These are phyloP conservation scores for Spinibarbus caldwelli DNA, from an alignment of 2,797 vertebrate genomes.

Conservation along the genomic window DNA sequence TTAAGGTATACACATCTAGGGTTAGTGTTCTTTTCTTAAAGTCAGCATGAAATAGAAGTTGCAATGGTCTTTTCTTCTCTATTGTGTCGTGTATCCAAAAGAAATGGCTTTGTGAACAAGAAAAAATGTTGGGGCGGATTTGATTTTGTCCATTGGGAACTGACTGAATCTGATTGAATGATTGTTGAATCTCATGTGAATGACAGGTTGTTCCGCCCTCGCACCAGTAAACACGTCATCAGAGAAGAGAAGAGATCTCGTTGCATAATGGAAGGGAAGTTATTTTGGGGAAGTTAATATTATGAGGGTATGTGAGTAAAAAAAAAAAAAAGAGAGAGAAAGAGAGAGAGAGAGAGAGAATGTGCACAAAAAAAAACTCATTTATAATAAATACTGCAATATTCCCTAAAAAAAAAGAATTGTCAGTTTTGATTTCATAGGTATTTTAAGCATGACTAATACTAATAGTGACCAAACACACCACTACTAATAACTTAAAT, in stretches of 20 bases:
- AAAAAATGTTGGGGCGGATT: neutral
- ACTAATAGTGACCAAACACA: neutral
- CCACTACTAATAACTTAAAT: too few relatives aligned
- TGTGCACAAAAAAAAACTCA: too few relatives aligned
- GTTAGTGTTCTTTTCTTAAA: too few relatives aligned
- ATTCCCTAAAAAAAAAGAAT: neutral
- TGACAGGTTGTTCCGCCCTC: neutral
- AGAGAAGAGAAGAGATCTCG: neutral
- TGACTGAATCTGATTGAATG: neutral
- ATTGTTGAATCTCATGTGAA: neutral
- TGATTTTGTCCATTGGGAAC: neutral
- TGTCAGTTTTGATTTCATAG: neutral
- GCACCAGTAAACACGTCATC: neutral
- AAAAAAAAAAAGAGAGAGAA: too few relatives aligned
- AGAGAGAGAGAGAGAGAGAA: too few relatives aligned
- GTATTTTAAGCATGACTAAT: neutral
- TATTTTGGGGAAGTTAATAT: neutral
- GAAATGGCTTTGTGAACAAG: neutral
- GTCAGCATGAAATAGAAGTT: too few relatives aligned
- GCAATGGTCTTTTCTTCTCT: neutral
- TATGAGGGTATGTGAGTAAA: neutral
- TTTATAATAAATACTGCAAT: neutral
- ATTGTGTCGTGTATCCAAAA: neutral
- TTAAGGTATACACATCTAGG: too few relatives aligned
- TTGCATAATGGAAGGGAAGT: neutral